Percentiles rank a stretch among this genome's conserved stretches.
These are phyloP conservation scores for Notamacropus eugenii DNA, from an alignment of 2,797 vertebrate genomes.

Conservation along the genomic window DNA sequence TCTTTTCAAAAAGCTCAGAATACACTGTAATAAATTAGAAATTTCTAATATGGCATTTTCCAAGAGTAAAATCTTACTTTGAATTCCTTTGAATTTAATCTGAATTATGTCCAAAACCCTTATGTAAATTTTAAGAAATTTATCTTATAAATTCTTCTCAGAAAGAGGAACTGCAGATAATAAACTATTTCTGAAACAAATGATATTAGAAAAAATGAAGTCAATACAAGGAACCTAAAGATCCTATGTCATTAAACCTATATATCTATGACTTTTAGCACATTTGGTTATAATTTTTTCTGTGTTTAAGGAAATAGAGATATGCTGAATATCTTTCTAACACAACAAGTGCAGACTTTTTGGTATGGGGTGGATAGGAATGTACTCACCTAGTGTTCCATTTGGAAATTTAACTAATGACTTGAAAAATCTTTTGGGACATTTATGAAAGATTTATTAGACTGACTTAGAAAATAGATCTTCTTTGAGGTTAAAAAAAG, in stretches of 20 bases:
- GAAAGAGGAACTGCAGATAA: neutral
- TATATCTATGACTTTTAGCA: slow-evolving; percentile 7
- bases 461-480: slow-evolving; percentile 3
- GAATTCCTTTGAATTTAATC: neutral
- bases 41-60: neutral
- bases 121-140: neutral
- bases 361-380: neutral
- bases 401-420: slow-evolving; percentile 30
- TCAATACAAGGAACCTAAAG: neutral
- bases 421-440: neutral
- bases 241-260: neutral
- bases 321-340: slow-evolving; percentile 1
- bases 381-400: neutral
- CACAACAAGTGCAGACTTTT: slow-evolving; percentile 11
- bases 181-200: neutral
- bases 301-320: neutral
- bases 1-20: neutral
- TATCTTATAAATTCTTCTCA: neutral
- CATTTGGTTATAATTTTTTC: neutral
- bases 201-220: neutral
- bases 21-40: neutral
- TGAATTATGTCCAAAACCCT: neutral
- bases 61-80: neutral
- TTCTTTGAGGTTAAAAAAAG: slow-evolving; percentile 13
- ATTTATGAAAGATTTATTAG: neutral